phyloP scores from a whole-genome alignment of 2,797 vertebrate genomes.

The Odontamblyopus lacepedii region DNA sequence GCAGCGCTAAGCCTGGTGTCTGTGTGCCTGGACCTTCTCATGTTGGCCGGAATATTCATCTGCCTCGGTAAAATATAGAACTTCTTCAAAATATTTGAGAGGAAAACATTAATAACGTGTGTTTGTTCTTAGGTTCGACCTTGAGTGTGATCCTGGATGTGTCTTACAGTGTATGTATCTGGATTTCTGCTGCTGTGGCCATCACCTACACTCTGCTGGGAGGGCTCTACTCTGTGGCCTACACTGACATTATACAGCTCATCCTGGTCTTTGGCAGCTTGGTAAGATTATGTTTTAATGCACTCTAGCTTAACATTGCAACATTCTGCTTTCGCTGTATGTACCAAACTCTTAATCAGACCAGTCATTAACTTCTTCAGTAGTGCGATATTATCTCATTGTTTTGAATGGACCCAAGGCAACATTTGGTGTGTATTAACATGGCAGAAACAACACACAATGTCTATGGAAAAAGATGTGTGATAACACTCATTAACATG shows the following conservation, averaged over 20 bases:
- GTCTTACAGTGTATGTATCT: constrained; percentile 57
- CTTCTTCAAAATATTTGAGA: not conserved
- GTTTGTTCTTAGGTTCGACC: constrained; percentile 42
- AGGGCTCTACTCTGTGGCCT: constrained; percentile 76
- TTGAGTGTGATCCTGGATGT: constrained; percentile 78
- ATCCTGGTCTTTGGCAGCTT: constrained; percentile 71
- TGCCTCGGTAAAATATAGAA: constrained; percentile 20
- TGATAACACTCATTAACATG: not conserved
- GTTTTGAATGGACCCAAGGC: too few species aligned
- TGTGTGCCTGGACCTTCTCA: constrained; percentile 16
- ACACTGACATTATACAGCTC: constrained; percentile 78
- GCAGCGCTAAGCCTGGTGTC: constrained; percentile 14
- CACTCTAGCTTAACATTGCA: too few species aligned
- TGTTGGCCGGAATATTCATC: constrained; percentile 18
- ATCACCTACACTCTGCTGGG: constrained; percentile 36
- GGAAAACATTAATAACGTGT: too few species aligned
- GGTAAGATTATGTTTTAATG: constrained; percentile 50
- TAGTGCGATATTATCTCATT: too few species aligned
- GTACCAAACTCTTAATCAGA: not conserved
- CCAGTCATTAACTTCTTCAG: not conserved
- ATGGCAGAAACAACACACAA: not conserved
- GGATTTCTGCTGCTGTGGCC: constrained; percentile 73
- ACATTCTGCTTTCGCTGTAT: not conserved
- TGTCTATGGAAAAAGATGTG: not conserved
- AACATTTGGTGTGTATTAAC: not conserved